Evolutionary conservation across 2,113 vertebrate genomes (phyloP).

Genomic region (Nettapus auritus): DNA sequence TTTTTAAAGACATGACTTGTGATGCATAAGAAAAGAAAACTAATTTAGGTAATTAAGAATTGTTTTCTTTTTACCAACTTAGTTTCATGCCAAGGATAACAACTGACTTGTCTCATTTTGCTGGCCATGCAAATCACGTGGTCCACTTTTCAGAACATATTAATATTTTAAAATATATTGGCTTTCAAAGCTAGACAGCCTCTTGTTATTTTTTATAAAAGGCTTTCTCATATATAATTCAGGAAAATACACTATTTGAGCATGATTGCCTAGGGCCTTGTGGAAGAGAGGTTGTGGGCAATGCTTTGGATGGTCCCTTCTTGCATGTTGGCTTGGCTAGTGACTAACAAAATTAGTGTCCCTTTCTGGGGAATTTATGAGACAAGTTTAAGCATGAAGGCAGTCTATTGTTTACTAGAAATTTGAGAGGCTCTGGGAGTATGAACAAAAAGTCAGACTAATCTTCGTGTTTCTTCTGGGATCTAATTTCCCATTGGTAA

Average conservation of each 20-base stretch:
- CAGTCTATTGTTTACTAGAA: neutral
- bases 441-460: neutral
- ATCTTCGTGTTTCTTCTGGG: neutral
- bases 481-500: neutral
- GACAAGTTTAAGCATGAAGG: neutral
- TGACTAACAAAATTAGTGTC: neutral
- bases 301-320: neutral
- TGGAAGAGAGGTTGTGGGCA: neutral
- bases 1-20: neutral
- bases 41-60: neutral
- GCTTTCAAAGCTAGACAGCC: neutral
- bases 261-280: conserved; percentile 13
- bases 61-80: neutral
- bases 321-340: neutral
- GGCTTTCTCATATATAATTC: conserved; percentile 70
- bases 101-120: neutral
- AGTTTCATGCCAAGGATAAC: neutral
- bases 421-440: neutral
- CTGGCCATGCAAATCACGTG: neutral
- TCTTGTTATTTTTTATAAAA: conserved; percentile 46
- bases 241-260: conserved; percentile 7
- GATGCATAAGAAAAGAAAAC: neutral
- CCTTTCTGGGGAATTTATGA: neutral
- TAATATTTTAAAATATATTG: conserved; percentile 52
- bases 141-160: conserved; percentile 5